Conservation (phyloP, 1,140 invertebrate genomes). For the Leucophenga varia region DNA sequence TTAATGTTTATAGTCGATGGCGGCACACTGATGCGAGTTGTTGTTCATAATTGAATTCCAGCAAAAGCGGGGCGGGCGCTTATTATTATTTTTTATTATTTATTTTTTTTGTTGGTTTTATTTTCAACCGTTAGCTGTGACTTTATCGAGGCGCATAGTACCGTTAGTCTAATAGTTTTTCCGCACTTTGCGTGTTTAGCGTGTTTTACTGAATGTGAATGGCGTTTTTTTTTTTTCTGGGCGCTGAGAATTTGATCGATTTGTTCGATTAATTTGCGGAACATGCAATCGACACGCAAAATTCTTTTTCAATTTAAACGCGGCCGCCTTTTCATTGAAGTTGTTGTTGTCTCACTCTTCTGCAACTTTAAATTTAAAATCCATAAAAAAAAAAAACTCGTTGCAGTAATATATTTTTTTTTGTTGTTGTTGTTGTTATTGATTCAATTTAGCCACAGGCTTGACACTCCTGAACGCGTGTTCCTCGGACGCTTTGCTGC, state of each 20-base stretch:
- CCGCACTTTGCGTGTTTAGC: no score
- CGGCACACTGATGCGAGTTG: slow-evolving; percentile 20
- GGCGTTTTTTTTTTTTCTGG: not conserved
- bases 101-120: slow-evolving; percentile 9
- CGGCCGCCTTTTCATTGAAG: slow-evolving; percentile 4
- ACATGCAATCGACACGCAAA: slow-evolving; percentile 53
- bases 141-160: no score
- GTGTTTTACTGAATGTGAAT: slow-evolving; percentile 4
- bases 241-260: slow-evolving; percentile 51
- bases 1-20: slow-evolving; percentile 1
- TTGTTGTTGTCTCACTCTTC: no score
- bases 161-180: no score
- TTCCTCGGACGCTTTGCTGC: slow-evolving; percentile 5
- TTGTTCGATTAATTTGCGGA: slow-evolving; percentile 52
- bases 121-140: no score
- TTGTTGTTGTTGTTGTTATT: slow-evolving; percentile 19
- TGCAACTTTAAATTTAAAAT: no score
- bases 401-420: no score
- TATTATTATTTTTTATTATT: no score
- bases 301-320: slow-evolving; percentile 42
- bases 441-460: slow-evolving; percentile 43
- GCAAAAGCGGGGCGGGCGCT: slow-evolving; percentile 48
- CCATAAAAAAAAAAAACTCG: no score
- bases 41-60: slow-evolving; percentile 53
- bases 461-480: slow-evolving; percentile 14